These are phyloP conservation scores for Dallia pectoralis DNA, from an alignment of 2,797 vertebrate genomes.

Conservation along the genomic window DNA sequence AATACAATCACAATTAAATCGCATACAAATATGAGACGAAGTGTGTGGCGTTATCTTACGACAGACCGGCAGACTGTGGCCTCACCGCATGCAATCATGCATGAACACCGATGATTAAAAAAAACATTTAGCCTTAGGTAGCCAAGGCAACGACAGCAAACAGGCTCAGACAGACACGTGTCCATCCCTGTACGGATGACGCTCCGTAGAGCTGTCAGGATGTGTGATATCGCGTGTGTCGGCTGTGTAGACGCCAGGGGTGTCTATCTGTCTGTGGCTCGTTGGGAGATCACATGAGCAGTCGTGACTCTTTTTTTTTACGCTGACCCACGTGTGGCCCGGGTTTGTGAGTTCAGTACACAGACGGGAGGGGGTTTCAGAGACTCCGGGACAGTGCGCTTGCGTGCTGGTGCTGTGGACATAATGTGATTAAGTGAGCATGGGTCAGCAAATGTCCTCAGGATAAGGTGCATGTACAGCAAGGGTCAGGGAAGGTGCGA, in stretches of 20 bases:
- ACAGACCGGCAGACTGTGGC: background rate
- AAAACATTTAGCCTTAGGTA: background rate
- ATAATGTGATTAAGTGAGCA: slow-evolving; percentile 9
- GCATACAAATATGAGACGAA: background rate
- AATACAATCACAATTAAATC: background rate
- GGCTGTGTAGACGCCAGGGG: background rate
- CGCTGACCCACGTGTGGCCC: no score
- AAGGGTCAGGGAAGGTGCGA: background rate
- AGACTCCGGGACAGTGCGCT: background rate
- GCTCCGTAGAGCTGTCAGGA: background rate
- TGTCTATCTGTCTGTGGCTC: background rate
- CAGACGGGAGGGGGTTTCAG: background rate
- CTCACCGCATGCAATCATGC: background rate
- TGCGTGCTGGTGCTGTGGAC: background rate
- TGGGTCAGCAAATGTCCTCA: background rate
- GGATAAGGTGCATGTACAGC: background rate
- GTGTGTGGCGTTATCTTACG: background rate
- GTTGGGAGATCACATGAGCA: background rate
- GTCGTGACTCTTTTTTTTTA: no score
- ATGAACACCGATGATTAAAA: background rate
- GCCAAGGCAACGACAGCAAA: background rate
- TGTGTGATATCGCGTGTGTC: background rate
- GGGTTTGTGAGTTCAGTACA: background rate
- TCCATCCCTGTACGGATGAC: background rate
- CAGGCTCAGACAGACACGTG: background rate